Percentiles rank a stretch among this genome's conserved stretches.
Evolutionary conservation across 2,113 vertebrate species (phyloP).

Genomic region (Megaleporinus macrocephalus): DNA sequence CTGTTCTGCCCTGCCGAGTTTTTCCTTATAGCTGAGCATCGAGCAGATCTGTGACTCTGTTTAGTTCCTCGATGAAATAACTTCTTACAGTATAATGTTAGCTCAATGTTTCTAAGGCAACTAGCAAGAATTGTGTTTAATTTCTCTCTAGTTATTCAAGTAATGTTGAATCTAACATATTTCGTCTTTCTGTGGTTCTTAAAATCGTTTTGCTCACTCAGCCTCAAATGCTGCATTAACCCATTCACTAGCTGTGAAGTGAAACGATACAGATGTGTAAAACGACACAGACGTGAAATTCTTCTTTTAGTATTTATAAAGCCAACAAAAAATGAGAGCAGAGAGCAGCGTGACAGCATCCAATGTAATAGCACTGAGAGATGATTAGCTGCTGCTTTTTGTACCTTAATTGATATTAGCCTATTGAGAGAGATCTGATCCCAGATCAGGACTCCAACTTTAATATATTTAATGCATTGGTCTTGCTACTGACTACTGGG

Average conservation of each 20-base stretch:
- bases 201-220: background rate
- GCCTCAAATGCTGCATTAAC: background rate
- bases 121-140: too few relatives aligned
- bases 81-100: too few relatives aligned
- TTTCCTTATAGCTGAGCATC: too few relatives aligned
- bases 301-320: background rate
- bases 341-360: background rate
- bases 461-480: background rate
- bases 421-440: background rate
- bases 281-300: background rate
- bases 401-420: background rate
- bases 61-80: too few relatives aligned
- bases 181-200: background rate
- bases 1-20: too few relatives aligned
- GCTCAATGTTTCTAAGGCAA: too few relatives aligned
- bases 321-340: background rate
- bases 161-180: too few relatives aligned
- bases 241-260: too few relatives aligned
- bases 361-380: background rate
- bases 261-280: background rate
- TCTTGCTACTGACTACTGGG: background rate
- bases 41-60: too few relatives aligned
- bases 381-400: background rate
- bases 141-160: too few relatives aligned
- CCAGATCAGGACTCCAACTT: background rate